phyloP scores from a whole-genome alignment of 2,113 vertebrate genomes.

The Bos indicus region DNA sequence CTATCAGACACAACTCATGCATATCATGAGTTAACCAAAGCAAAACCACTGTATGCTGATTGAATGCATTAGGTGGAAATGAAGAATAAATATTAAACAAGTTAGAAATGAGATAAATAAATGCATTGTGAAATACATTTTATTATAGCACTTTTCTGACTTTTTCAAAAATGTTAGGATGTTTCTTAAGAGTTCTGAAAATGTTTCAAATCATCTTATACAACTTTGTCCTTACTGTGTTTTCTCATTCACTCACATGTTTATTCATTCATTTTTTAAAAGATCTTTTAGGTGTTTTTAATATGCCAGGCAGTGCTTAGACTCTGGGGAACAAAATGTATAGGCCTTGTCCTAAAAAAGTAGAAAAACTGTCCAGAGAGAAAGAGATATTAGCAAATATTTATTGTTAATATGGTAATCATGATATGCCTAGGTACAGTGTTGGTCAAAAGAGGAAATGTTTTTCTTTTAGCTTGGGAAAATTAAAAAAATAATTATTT shows the following conservation, averaged over 20 bases:
- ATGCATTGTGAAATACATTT: background rate
- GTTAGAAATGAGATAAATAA: background rate
- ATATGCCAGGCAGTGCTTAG: background rate
- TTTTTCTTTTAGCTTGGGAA: background rate
- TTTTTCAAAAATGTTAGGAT: background rate
- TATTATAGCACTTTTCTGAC: background rate
- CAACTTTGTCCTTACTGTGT: background rate
- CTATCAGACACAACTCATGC: background rate
- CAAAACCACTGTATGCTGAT: background rate
- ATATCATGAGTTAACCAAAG: background rate
- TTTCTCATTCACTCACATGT: background rate
- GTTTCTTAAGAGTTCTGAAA: background rate
- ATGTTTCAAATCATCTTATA: background rate
- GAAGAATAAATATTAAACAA: background rate
- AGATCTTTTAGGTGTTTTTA: background rate
- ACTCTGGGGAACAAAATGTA: background rate
- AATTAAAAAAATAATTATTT: background rate
- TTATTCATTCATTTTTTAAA: background rate
- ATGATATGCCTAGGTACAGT: background rate
- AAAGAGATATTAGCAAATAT: background rate
- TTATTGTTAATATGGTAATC: background rate
- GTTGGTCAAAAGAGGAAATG: background rate
- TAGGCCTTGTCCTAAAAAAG: background rate
- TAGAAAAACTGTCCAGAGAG: background rate
- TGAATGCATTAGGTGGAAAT: background rate